phyloP scores from a whole-genome alignment of 2,888 invertebrate genomes.

The Osmoderma eremita region DNA sequence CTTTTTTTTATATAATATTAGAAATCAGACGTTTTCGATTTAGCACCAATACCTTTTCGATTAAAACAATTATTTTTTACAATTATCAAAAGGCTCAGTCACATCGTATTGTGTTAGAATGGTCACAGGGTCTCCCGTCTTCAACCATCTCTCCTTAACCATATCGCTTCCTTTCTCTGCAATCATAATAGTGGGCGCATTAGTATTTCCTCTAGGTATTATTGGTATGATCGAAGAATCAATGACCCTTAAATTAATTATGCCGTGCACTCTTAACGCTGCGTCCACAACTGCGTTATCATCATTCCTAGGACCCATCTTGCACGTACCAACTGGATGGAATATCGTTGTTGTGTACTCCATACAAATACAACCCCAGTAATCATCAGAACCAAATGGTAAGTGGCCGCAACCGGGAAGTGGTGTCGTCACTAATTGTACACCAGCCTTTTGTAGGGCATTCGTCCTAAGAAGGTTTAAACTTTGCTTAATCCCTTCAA shows the following conservation, averaged over 20 bases:
- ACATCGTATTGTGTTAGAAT: slow-evolving; percentile 37
- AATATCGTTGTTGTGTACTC: slow-evolving; percentile 77
- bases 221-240: slow-evolving; percentile 76
- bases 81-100: slow-evolving; percentile 37
- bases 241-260: slow-evolving; percentile 72
- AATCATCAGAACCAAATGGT: slow-evolving; percentile 71
- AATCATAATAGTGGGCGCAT: slow-evolving; percentile 63
- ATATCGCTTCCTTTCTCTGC: slow-evolving; percentile 62
- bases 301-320: slow-evolving; percentile 75
- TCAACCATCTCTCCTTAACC: slow-evolving; percentile 52
- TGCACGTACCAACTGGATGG: slow-evolving; percentile 76
- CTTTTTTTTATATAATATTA: too few species aligned
- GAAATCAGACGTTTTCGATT: too few species aligned
- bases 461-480: slow-evolving; percentile 70
- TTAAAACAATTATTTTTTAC: slow-evolving; percentile 26
- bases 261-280: slow-evolving; percentile 71
- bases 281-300: slow-evolving; percentile 73
- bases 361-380: slow-evolving; percentile 73
- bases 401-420: slow-evolving; percentile 69
- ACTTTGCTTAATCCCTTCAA: slow-evolving; percentile 71
- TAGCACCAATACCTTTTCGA: slow-evolving; percentile 7
- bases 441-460: slow-evolving; percentile 69
- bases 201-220: slow-evolving; percentile 65
- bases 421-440: slow-evolving; percentile 67
- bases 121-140: slow-evolving; percentile 36